A percentile compares a stretch with the other conserved stretches of the same genome.
These are phyloP conservation scores for Microtus ochrogaster DNA, from an alignment of 2,113 vertebrate genomes.

Conservation along the genomic window DNA sequence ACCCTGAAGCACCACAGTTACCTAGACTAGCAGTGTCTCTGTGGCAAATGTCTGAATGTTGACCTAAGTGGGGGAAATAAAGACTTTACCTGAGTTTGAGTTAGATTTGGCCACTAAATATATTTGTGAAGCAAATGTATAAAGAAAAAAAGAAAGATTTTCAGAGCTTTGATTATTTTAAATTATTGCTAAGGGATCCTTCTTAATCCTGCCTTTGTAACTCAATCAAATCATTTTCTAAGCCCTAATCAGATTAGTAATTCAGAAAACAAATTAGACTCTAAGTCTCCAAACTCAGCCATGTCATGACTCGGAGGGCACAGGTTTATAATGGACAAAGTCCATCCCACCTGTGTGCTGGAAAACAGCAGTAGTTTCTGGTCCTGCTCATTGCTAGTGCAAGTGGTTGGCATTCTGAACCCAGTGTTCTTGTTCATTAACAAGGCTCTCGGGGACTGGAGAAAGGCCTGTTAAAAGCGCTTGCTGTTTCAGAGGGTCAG, in stretches of 20 bases:
- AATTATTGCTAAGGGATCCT: background rate
- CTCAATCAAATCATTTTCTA: background rate
- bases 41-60: background rate
- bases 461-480: background rate
- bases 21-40: background rate
- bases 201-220: background rate
- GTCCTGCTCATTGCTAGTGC: background rate
- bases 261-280: conserved; percentile 25
- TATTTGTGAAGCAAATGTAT: conserved; percentile 35
- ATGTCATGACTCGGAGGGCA: background rate
- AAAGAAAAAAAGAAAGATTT: background rate
- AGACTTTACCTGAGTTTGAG: background rate
- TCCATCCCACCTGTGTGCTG: background rate
- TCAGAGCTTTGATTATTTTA: conserved; percentile 31
- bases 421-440: background rate
- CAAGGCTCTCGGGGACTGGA: background rate
- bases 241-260: conserved; percentile 12
- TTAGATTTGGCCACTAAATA: background rate
- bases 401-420: background rate
- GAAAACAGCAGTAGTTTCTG: background rate
- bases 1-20: accelerated
- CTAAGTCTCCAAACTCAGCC: background rate
- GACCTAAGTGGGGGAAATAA: background rate
- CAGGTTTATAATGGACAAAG: background rate
- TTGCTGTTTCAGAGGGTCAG: background rate